Conservation (phyloP, 1,140 invertebrate genomes). For the Papilio dardanus region DNA sequence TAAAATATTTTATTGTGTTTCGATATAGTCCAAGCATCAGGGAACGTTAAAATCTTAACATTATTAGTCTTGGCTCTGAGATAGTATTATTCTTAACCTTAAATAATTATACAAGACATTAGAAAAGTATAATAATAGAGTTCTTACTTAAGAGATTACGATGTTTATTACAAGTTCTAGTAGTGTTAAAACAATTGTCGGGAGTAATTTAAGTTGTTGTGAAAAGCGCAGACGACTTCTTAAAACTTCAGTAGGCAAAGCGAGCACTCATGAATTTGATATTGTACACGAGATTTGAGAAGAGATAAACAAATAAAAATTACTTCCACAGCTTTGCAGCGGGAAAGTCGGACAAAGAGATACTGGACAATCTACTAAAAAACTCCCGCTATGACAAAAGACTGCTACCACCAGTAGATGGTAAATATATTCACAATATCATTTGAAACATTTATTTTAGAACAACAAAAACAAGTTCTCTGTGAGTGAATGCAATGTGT, state of each 20-base stretch:
- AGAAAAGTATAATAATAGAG: too few species aligned
- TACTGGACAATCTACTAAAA: conserved; percentile 91
- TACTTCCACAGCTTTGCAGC: conserved; percentile 88
- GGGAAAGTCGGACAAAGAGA: conserved; percentile 94
- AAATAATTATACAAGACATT: too few species aligned
- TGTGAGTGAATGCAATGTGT: background rate
- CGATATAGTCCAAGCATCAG: conserved; percentile 3
- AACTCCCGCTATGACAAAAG: conserved; percentile 93
- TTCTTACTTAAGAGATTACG: too few species aligned
- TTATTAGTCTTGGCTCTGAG: background rate
- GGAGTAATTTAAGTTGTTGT: too few species aligned
- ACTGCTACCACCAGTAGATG: conserved; percentile 92
- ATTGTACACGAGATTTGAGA: background rate
- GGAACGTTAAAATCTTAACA: background rate
- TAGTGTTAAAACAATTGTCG: too few species aligned
- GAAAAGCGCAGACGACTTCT: too few species aligned
- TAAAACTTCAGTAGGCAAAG: too few species aligned
- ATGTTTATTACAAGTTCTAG: too few species aligned
- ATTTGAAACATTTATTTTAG: conserved; percentile 5
- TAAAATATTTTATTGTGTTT: conserved; percentile 22
- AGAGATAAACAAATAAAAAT: background rate
- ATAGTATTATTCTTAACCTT: background rate
- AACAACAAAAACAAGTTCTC: background rate
- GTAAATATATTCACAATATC: conserved; percentile 80
- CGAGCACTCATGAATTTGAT: too few species aligned